Conservation (phyloP, 2,113 vertebrate genomes). For the Vidua macroura region DNA sequence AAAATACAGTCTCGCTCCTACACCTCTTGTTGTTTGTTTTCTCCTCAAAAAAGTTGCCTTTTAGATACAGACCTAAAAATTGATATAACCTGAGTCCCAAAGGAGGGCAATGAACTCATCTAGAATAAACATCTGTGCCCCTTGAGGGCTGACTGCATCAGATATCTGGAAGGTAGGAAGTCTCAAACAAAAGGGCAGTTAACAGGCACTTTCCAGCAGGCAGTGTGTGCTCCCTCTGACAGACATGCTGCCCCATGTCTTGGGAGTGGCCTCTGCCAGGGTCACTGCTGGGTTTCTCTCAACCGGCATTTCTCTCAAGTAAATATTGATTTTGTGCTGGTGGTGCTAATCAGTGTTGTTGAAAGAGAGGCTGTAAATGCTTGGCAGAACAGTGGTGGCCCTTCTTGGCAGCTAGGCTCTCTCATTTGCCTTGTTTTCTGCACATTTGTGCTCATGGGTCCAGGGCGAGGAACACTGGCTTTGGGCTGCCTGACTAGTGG, state of each 20-base stretch:
- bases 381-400: not conserved
- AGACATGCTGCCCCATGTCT: not conserved
- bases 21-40: not conserved
- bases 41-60: not conserved
- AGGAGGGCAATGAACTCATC: not conserved
- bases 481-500: not conserved
- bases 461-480: not conserved
- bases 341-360: constrained; percentile 37
- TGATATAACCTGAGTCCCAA: not conserved
- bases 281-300: constrained; percentile 37
- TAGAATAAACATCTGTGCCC: not conserved
- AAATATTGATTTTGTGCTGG: constrained; percentile 69
- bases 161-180: not conserved
- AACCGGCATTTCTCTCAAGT: constrained; percentile 28
- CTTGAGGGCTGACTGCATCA: not conserved
- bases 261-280: not conserved
- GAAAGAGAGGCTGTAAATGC: constrained; percentile 4
- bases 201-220: not conserved
- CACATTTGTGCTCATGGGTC: not conserved
- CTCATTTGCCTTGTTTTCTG: not conserved
- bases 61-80: not conserved
- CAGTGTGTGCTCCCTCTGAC: not conserved
- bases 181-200: not conserved
- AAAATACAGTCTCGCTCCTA: not conserved
- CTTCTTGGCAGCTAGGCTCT: not conserved